Conservation (phyloP, 1,140 invertebrate genomes). For the Chlorops oryzae region DNA sequence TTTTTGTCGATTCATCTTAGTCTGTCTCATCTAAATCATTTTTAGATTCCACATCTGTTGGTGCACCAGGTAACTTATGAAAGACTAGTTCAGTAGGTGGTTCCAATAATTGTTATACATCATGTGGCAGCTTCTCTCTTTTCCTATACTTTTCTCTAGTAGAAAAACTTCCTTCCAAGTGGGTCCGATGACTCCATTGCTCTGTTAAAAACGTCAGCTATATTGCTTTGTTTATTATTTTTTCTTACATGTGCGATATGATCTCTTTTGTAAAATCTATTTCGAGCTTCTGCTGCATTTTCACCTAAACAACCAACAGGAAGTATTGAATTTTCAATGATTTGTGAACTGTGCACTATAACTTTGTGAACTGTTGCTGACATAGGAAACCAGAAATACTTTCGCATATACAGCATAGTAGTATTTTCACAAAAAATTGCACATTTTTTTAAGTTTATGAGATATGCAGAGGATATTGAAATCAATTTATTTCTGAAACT, state of each 20-base stretch:
- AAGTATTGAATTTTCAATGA: neutral
- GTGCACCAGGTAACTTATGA: no score
- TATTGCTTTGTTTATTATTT: neutral
- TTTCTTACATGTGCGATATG: no score
- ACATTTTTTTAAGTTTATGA: conserved; percentile 3
- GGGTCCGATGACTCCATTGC: neutral
- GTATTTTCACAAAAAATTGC: conserved; percentile 11
- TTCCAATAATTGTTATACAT: no score
- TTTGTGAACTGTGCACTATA: neutral
- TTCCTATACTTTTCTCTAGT: no score
- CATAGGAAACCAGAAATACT: neutral
- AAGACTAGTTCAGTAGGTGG: no score
- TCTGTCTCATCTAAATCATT: no score
- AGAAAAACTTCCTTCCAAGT: no score
- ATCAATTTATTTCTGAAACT: neutral
- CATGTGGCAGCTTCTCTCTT: no score
- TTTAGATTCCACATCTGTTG: no score
- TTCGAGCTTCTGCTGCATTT: conserved; percentile 5
- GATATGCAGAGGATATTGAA: neutral
- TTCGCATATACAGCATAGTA: no score
- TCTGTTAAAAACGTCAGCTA: neutral
- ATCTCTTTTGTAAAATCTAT: conserved; percentile 13
- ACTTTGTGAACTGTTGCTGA: conserved; percentile 1
- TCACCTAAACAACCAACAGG: conserved; percentile 5
- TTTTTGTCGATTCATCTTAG: no score